Conservation (phyloP, 2,888 invertebrate species). For the Drosophila paranaensis region DNA sequence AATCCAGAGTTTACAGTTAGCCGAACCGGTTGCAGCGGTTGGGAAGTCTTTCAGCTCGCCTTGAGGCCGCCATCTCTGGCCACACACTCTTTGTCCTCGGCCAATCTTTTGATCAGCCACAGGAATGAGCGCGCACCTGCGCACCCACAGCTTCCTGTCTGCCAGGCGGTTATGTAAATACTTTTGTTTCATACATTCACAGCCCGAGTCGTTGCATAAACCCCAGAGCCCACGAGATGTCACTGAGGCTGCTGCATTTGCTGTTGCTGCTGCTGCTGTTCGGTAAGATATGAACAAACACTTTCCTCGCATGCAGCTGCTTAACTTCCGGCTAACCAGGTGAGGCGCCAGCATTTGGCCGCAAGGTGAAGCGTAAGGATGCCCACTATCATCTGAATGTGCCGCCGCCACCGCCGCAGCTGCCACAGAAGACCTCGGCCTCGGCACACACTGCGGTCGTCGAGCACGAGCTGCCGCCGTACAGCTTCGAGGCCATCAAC, state of each 20-base stretch:
- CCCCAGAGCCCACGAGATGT: conserved; percentile 48
- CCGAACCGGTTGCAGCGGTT: conserved; percentile 35
- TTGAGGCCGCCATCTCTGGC: conserved; percentile 1
- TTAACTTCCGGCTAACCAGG: conserved; percentile 22
- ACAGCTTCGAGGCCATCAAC: conserved; percentile 71
- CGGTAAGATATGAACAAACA: conserved; percentile 58
- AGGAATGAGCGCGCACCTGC: conserved; percentile 37
- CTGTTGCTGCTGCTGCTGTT: conserved; percentile 62
- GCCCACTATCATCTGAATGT: conserved; percentile 63
- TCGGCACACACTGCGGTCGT: conserved; percentile 41
- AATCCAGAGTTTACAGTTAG: neutral
- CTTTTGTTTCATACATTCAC: conserved; percentile 43
- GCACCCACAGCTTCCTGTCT: conserved; percentile 56
- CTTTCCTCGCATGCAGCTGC: conserved; percentile 9
- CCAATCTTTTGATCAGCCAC: conserved; percentile 8
- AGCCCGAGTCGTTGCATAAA: conserved; percentile 58
- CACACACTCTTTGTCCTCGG: conserved; percentile 5
- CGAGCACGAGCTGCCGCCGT: conserved; percentile 73
- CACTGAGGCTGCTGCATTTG: conserved; percentile 52
- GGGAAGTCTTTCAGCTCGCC: conserved; percentile 3
- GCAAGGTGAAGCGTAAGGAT: conserved; percentile 75
- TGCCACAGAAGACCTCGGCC: conserved; percentile 26
- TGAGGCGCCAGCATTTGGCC: conserved; percentile 60
- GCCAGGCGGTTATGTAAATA: conserved; percentile 43
- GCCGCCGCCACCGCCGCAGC: conserved; percentile 53